phyloP scores from a whole-genome alignment of 2,888 invertebrate genomes.

The Clostera curtula region DNA sequence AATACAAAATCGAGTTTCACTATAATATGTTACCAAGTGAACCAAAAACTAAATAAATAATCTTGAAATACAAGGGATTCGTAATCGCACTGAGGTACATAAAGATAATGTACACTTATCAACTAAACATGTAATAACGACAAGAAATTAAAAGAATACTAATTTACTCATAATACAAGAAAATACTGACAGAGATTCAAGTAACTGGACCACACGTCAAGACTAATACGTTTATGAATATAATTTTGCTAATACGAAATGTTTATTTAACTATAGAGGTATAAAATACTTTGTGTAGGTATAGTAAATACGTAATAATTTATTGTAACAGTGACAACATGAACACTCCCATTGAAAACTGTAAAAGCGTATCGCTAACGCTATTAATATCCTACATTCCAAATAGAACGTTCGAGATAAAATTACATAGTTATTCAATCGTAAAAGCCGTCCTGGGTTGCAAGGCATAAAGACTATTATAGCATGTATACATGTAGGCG shows the following conservation, averaged over 20 bases:
- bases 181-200: constrained; percentile 14
- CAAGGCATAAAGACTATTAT: too few relatives aligned
- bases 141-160: constrained; percentile 3
- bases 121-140: too few relatives aligned
- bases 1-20: too few relatives aligned
- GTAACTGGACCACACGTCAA: constrained; percentile 21
- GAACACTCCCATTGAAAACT: constrained; percentile 24
- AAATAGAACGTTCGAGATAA: constrained; percentile 10
- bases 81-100: too few relatives aligned
- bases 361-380: constrained; percentile 20
- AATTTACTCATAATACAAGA: not conserved
- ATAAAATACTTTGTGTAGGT: constrained; percentile 27
- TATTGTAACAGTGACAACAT: constrained; percentile 19
- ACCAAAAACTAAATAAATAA: too few relatives aligned
- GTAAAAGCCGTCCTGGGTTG: constrained; percentile 14
- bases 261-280: constrained; percentile 17
- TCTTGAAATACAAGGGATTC: too few relatives aligned
- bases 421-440: constrained; percentile 10
- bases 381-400: constrained; percentile 18
- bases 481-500: too few relatives aligned
- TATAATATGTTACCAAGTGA: too few relatives aligned
- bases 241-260: constrained; percentile 15
- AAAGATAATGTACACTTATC: too few relatives aligned
- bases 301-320: constrained; percentile 16
- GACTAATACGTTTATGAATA: constrained; percentile 12